Evolutionary conservation across 2,797 vertebrate species (phyloP), one percentile per base, ranked within the genome.

Genomic region (Sebastes paucispinis): DNA sequence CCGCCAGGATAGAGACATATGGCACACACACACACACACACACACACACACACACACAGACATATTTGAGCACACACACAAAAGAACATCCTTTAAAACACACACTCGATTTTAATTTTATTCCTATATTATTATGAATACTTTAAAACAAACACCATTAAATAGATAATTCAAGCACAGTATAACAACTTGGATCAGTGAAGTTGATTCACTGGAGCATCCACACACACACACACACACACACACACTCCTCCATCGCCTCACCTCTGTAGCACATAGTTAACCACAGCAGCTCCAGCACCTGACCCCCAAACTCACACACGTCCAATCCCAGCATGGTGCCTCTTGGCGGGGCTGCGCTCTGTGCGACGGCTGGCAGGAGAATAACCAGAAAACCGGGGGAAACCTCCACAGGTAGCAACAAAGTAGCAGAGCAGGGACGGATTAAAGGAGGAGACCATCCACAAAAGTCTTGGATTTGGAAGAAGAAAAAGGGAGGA

Each of bases 221-320:
- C 5, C 58, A 25, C 34, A 34, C n/a, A 36, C 52, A 54, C 58
- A 54, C 20, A n/a, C 43, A 39, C 31, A n/a, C 43, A 39, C 27
- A 27, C 27, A 27, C 27, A 29, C 27, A 29, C 52, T 34, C 64
- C 31, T 62, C n/a, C 39, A 69, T 73, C 1, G 6, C 74, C 97
- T 98, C 96, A 98, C 98, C 98, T 97, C 96, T 95, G 92, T 98
- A 97, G 94, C 97, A 98, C 77, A 98, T 93, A 64, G 97, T 96
- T 82, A 98, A 91, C 96, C 97, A 97, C 87, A 98, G 96, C 94
- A 98, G 96, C 90, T 98, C 97, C 89, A 98, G 91, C 83, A 94
- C 81, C 86, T 96, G 97, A 83, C 94, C 92, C n/a, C 97, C 97
- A 87, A 97, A 96, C 95, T 98, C 97, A 87, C 97, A 98, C 84